These are phyloP conservation scores for Sturnira hondurensis DNA, from an alignment of 2,113 vertebrate genomes.

Conservation along the genomic window DNA sequence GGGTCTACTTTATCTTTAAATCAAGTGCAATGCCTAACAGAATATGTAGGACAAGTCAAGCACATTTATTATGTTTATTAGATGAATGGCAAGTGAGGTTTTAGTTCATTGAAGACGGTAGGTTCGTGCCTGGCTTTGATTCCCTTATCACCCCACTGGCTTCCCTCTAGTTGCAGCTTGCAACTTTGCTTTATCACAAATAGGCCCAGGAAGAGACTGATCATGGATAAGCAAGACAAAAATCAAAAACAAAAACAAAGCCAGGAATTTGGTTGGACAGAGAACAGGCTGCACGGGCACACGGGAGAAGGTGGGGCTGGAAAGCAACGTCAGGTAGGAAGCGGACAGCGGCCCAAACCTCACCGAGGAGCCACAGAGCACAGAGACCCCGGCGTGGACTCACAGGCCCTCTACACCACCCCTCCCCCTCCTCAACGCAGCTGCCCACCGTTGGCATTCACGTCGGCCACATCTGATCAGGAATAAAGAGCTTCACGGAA, in stretches of 20 bases:
- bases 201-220: neutral
- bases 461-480: neutral
- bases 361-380: neutral
- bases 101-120: neutral
- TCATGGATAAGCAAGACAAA: neutral
- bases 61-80: neutral
- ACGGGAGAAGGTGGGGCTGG: neutral
- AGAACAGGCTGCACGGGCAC: neutral
- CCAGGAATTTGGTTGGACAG: neutral
- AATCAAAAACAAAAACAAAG: neutral
- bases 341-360: neutral
- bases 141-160: neutral
- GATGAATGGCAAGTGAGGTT: neutral
- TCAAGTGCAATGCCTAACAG: neutral
- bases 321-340: neutral
- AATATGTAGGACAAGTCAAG: neutral
- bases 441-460: neutral
- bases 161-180: neutral
- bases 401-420: fast-evolving
- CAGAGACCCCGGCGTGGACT: fast-evolving
- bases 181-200: neutral
- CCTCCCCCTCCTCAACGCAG: neutral
- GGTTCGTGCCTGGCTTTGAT: neutral
- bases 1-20: neutral
- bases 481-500: neutral